Evolutionary conservation across 2,113 vertebrate species (phyloP).

Genomic region (Erpornis zantholeuca): DNA sequence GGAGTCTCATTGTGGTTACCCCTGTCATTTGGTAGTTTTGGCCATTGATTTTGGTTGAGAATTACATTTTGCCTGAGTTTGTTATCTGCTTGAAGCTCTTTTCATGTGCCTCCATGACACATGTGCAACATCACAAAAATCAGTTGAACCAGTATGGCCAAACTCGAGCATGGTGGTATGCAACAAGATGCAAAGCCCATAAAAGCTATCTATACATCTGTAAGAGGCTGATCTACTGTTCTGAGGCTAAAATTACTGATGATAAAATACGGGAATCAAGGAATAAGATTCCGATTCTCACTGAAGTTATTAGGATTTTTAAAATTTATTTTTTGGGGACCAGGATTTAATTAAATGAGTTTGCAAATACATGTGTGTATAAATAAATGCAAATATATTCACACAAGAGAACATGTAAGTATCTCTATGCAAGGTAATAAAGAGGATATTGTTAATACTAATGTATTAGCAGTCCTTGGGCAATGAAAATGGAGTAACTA

Average conservation of each 20-base stretch:
- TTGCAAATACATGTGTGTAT: neutral
- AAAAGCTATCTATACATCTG: neutral
- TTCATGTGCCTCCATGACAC: neutral
- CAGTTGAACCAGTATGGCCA: neutral
- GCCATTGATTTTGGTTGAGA: neutral
- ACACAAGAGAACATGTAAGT: neutral
- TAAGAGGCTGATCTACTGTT: neutral
- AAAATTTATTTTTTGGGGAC: neutral
- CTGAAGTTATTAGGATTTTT: neutral
- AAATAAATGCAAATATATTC: conserved; percentile 24
- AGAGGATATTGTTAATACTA: conserved; percentile 31
- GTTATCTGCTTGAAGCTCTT: neutral
- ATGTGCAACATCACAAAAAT: neutral
- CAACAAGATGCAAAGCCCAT: neutral
- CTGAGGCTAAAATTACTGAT: neutral
- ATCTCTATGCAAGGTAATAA: neutral
- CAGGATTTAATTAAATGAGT: neutral
- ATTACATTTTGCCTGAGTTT: neutral
- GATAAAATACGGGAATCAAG: neutral
- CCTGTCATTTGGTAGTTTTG: rapidly evolving
- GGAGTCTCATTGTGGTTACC: neutral
- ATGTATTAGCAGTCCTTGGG: conserved; percentile 18
- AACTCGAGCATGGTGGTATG: neutral
- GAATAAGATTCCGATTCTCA: neutral
- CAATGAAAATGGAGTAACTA: conserved; percentile 28